These are phyloP conservation scores for Cremastinae sp. DNA, from an alignment of 2,888 invertebrate species.

Conservation along the genomic window DNA sequence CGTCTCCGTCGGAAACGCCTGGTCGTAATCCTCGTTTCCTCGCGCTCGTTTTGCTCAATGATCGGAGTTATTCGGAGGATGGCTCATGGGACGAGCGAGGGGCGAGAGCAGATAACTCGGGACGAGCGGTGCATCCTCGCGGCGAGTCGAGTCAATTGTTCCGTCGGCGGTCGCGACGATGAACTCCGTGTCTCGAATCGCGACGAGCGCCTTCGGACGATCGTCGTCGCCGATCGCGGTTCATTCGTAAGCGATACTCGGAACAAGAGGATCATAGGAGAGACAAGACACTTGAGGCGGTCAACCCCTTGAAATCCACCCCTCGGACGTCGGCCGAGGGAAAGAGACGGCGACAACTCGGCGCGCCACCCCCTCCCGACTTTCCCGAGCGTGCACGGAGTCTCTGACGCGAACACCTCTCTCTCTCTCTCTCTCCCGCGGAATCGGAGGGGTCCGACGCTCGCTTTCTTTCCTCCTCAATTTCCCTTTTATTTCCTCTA, in stretches of 20 bases:
- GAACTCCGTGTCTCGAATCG: constrained; percentile 63
- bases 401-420: constrained; percentile 8
- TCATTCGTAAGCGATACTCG: constrained; percentile 77
- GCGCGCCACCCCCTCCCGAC: no score
- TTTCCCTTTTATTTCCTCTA: no score
- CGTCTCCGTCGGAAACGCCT: no score
- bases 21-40: no score
- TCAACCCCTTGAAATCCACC: constrained; percentile 69
- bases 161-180: constrained; percentile 50
- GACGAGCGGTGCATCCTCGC: no score
- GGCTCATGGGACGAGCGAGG: no score
- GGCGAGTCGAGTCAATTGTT: neutral
- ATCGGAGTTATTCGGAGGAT: no score
- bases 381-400: no score
- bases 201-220: constrained; percentile 66
- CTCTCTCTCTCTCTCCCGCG: constrained; percentile 54
- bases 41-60: no score
- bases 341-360: constrained; percentile 14
- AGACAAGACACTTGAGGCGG: constrained; percentile 74
- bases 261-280: constrained; percentile 77
- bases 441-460: constrained; percentile 12
- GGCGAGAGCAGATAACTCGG: no score
- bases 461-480: no score
- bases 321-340: constrained; percentile 41
- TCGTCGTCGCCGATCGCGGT: constrained; percentile 76